A percentile compares a stretch with the other conserved stretches of the same genome.
Conservation (phyloP, 2,797 vertebrate genomes). For the Alauda arvensis region DNA sequence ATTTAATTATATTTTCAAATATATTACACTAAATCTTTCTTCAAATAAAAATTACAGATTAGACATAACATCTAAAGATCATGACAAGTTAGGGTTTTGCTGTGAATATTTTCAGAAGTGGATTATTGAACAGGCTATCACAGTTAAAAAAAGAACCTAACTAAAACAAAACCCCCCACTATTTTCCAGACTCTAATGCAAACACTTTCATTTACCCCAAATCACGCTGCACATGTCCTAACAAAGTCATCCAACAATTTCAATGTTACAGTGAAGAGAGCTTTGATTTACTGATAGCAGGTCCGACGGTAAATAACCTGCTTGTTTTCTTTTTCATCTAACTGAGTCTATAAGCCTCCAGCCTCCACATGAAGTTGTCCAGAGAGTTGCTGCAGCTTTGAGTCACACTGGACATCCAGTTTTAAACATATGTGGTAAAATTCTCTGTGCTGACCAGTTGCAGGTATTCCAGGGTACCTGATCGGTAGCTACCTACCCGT, state of each 20-base stretch:
- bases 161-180: neutral
- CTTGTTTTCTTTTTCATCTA: neutral
- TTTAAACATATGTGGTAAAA: constrained; percentile 81
- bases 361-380: neutral
- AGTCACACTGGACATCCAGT: neutral
- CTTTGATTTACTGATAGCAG: neutral
- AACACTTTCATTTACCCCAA: constrained; percentile 1
- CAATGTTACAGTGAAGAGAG: neutral
- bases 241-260: neutral
- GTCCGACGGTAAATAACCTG: neutral
- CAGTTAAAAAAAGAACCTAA: neutral
- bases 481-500: constrained; percentile 69
- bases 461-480: constrained; percentile 84
- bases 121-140: constrained; percentile 4
- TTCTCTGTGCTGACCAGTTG: constrained; percentile 82
- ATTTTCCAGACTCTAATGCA: neutral
- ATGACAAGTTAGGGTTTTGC: constrained; percentile 4
- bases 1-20: constrained; percentile 50
- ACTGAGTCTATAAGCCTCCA: neutral
- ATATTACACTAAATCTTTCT: constrained; percentile 19
- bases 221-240: neutral
- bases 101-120: constrained; percentile 9
- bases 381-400: neutral
- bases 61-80: constrained; percentile 39
- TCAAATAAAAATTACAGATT: constrained; percentile 50